Evolutionary conservation across 2,113 vertebrate species (phyloP).

Genomic region (Aplodontia rufa): DNA sequence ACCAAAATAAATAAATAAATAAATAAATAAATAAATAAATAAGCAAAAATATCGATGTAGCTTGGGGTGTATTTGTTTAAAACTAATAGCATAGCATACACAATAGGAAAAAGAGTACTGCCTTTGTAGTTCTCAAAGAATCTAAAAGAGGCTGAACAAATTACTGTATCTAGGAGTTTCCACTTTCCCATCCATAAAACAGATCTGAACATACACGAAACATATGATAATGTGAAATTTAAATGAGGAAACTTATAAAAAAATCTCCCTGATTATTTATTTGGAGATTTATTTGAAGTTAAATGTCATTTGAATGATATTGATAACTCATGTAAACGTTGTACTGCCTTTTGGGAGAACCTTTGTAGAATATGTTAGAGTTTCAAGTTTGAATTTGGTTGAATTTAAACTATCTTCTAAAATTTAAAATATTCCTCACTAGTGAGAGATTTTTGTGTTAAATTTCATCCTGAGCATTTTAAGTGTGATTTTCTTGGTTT

Average conservation of each 20-base stretch:
- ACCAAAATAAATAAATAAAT: too few relatives aligned
- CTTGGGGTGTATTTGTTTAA: neutral
- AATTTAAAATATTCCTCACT: neutral
- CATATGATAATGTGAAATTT: neutral
- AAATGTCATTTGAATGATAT: neutral
- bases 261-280: neutral
- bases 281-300: neutral
- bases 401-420: neutral
- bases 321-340: neutral
- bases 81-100: neutral
- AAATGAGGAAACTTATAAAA: neutral
- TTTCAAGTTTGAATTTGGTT: neutral
- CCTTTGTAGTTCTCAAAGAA: neutral
- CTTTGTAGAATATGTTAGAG: neutral
- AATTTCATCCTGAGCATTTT: neutral
- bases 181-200: neutral
- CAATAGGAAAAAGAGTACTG: neutral
- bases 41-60: too few relatives aligned
- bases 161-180: neutral
- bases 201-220: neutral
- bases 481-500: neutral
- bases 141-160: neutral
- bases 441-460: conserved; percentile 30
- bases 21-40: too few relatives aligned
- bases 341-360: neutral